Percentiles rank a stretch among this genome's conserved stretches.
phyloP scores from a whole-genome alignment of 2,113 vertebrate genomes.

The Anoplopoma fimbria region DNA sequence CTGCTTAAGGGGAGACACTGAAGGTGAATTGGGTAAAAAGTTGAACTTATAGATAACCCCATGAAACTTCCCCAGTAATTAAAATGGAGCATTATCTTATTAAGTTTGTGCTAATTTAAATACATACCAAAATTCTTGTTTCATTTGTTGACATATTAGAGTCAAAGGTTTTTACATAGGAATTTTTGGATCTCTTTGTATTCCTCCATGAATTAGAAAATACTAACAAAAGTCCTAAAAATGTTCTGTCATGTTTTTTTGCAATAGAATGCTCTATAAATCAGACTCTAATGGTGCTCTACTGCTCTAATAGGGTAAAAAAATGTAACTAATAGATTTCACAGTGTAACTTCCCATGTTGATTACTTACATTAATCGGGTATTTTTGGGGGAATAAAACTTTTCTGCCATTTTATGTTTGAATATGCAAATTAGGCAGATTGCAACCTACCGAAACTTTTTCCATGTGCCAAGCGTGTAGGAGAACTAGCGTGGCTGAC shows the following conservation, averaged over 20 bases:
- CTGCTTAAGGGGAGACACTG: too few relatives aligned
- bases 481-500: neutral
- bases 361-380: neutral
- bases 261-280: neutral
- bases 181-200: neutral
- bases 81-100: neutral
- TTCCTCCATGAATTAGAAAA: neutral
- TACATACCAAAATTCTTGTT: neutral
- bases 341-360: neutral
- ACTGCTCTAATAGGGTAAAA: neutral
- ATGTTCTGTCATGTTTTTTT: too few relatives aligned
- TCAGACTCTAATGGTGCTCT: neutral
- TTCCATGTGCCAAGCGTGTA: neutral
- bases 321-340: neutral
- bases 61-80: too few relatives aligned
- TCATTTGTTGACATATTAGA: neutral
- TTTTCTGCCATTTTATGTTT: too few relatives aligned
- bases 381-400: neutral
- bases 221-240: neutral
- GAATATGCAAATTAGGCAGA: neutral
- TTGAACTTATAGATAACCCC: too few relatives aligned
- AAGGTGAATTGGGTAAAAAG: too few relatives aligned
- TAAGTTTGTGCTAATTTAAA: neutral
- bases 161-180: neutral
- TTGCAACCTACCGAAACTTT: too few relatives aligned